Evolutionary conservation across 1,140 invertebrate species (phyloP).

Genomic region (Nephila pilipes): DNA sequence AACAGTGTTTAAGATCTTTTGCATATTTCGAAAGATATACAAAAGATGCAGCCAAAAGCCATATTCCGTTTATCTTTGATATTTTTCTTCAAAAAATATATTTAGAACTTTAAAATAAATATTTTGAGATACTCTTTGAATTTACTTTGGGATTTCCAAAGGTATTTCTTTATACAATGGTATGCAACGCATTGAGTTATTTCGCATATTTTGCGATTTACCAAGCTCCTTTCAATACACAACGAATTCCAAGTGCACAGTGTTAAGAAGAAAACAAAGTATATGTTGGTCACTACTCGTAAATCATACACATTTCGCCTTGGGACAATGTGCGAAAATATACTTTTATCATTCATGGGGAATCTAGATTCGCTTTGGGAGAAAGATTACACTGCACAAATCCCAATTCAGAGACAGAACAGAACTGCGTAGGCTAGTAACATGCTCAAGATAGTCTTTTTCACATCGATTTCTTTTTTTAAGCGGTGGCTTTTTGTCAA

Average conservation of each 20-base stretch:
- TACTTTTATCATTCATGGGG: conserved; percentile 56
- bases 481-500: background rate
- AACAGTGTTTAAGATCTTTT: background rate
- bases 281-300: conserved; percentile 46
- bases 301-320: conserved; percentile 3
- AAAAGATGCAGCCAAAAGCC: background rate
- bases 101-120: conserved; percentile 1
- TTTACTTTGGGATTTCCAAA: background rate
- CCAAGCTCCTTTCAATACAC: background rate
- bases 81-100: background rate
- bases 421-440: background rate
- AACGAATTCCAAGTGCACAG: background rate
- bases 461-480: background rate
- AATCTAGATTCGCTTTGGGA: conserved; percentile 37
- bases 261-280: background rate
- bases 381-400: conserved; percentile 19
- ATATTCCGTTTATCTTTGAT: background rate
- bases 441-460: conserved; percentile 15
- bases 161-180: background rate
- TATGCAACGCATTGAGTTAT: background rate
- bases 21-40: background rate
- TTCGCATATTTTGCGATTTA: conserved; percentile 15
- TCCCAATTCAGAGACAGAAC: conserved; percentile 10
- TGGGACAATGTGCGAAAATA: conserved; percentile 38
- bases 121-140: background rate